These are phyloP conservation scores for Trachurus trachurus DNA, from an alignment of 2,797 vertebrate species.

Conservation along the genomic window DNA sequence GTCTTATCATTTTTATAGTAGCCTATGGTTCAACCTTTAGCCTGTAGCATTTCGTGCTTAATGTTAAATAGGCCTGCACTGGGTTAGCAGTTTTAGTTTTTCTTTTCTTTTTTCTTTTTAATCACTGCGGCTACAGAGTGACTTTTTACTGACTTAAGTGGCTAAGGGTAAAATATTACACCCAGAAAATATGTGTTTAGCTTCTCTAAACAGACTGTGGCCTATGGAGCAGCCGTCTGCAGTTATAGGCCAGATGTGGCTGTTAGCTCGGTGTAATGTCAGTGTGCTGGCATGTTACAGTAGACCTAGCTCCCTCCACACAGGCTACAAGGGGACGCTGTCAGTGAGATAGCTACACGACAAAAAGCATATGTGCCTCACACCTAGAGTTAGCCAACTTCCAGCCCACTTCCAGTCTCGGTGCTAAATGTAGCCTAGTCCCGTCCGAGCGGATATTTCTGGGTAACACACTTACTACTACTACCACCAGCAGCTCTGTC, in stretches of 20 bases:
- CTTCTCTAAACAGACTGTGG: neutral
- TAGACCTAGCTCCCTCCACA: neutral
- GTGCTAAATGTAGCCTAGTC: too few relatives aligned
- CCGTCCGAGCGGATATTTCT: neutral
- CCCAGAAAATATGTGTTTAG: neutral
- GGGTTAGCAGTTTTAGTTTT: neutral
- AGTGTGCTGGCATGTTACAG: neutral
- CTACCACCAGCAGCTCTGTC: too few relatives aligned
- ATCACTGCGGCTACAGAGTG: neutral
- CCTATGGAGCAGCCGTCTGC: neutral
- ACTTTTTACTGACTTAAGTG: neutral
- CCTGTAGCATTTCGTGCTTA: neutral
- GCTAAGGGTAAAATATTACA: neutral
- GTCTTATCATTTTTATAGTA: neutral
- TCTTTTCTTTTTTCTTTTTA: too few relatives aligned
- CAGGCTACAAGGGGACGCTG: neutral
- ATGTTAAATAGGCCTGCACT: neutral
- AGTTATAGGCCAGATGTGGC: slow-evolving; percentile 36
- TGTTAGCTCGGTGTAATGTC: slow-evolving; percentile 8
- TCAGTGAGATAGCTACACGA: neutral
- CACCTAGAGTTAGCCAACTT: too few relatives aligned
- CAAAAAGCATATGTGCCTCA: neutral
- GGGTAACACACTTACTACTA: rapidly evolving
- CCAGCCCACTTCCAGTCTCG: neutral
- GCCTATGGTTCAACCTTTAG: neutral